Base-by-base conservation (phyloP, 2,113 vertebrate species). In the Micromys minutus region DNA sequence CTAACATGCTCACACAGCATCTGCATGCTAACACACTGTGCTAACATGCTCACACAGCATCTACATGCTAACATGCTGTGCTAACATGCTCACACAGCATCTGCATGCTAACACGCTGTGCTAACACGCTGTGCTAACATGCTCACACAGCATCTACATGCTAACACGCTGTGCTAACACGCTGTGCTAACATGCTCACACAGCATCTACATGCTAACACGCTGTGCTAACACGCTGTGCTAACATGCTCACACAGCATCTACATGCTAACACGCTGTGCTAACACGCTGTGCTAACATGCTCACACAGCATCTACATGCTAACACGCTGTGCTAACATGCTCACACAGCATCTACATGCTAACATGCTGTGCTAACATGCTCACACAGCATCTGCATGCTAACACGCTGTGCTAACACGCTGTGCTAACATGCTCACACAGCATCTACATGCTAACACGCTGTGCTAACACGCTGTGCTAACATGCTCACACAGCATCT, bases 241-340 rank as follows among this genome's bases (percentile, higher is more conserved):
- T 75, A 71, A 6, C 50, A 90, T 61, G 31, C 17, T n/a, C n/a
- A n/a, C n/a, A n/a, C n/a, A n/a, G n/a, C n/a, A n/a, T n/a, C n/a
- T n/a, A n/a, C n/a, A n/a, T n/a, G n/a, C n/a, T n/a, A n/a, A n/a
- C 89, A 88, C 88, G 50, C 22, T 79, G 89, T 52, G 81, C 80
- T 75, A 71, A 6, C 89, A 88, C 88, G 50, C 22, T 79, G 89
- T 52, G 81, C 80, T 75, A 71, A 6, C 50, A 90, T 61, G 31
- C 17, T n/a, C n/a, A n/a, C n/a, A n/a, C n/a, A n/a, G n/a, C n/a
- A n/a, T n/a, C n/a, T n/a, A n/a, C n/a, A n/a, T n/a, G n/a, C n/a
- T n/a, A n/a, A n/a, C 89, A 88, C 88, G 50, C 22, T 79, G 89
- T 52, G 81, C 80, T 75, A 71, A 6, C 50, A 90, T 61, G 31